phyloP scores from a whole-genome alignment of 2,113 vertebrate genomes.

The Camelus dromedarius region DNA sequence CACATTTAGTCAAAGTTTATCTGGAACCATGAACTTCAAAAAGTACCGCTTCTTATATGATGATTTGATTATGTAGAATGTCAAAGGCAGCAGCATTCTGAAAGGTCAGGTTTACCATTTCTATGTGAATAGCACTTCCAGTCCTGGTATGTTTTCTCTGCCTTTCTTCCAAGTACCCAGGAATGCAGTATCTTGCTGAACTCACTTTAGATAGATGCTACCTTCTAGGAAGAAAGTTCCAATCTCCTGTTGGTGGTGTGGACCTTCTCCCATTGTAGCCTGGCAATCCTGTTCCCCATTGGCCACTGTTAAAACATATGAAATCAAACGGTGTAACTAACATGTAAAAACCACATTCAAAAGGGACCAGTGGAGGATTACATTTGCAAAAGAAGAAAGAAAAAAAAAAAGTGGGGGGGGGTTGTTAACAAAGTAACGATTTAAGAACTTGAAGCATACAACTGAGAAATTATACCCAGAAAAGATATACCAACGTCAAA shows the following conservation, averaged over 20 bases:
- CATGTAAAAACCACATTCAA: background rate
- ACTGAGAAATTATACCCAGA: constrained; percentile 22
- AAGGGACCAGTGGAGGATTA: background rate
- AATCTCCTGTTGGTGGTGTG: background rate
- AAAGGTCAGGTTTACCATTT: constrained; percentile 23
- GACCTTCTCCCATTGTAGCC: background rate
- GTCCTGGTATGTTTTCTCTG: background rate
- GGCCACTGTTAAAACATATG: background rate
- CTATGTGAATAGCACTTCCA: background rate
- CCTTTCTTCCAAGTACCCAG: background rate
- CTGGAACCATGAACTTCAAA: background rate
- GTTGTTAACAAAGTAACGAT: background rate
- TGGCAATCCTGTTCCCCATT: background rate
- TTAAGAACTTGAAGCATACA: background rate
- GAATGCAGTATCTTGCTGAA: background rate
- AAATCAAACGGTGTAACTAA: background rate
- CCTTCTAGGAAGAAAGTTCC: background rate
- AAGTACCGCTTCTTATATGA: background rate
- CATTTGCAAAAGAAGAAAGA: background rate
- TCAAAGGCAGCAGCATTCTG: background rate
- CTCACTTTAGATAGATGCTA: background rate
- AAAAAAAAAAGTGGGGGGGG: background rate
- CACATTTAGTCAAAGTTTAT: background rate
- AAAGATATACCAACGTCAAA: background rate
- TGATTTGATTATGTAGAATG: background rate